Evolutionary conservation across 2,797 vertebrate species (phyloP).

Genomic region (Phalanger gymnotis): DNA sequence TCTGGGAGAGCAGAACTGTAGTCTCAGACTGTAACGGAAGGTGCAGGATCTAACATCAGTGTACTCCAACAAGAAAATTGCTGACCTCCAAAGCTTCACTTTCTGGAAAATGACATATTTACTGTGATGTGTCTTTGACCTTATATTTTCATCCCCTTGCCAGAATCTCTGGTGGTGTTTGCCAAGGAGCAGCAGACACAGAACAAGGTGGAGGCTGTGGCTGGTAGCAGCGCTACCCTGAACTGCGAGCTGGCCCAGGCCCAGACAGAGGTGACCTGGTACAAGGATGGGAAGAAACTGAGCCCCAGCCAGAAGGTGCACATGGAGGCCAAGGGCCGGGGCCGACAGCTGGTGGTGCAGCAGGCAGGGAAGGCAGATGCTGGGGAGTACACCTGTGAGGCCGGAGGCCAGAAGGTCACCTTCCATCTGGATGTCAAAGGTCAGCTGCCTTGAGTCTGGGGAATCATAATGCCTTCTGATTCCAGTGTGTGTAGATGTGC

Average conservation of each 20-base stretch:
- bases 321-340: constrained; percentile 83
- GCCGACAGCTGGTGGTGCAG: constrained; percentile 83
- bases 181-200: constrained; percentile 42
- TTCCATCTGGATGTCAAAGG: constrained; percentile 80
- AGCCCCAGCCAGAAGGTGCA: constrained; percentile 80
- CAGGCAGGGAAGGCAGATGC: constrained; percentile 87
- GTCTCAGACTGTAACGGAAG: background rate
- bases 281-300: constrained; percentile 87
- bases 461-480: constrained; percentile 65
- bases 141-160: background rate
- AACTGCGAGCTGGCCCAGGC: constrained; percentile 86
- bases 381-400: constrained; percentile 89
- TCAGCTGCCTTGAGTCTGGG: constrained; percentile 81
- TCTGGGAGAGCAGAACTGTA: background rate
- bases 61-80: background rate
- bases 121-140: background rate
- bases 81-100: background rate
- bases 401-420: constrained; percentile 83
- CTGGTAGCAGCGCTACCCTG: constrained; percentile 81
- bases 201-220: constrained; percentile 81
- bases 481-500: too few relatives aligned
- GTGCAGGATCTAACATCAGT: background rate
- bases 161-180: constrained; percentile 25
- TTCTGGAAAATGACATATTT: background rate
- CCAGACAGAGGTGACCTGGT: constrained; percentile 86